These are phyloP conservation scores for Melitaea athalia DNA, from an alignment of 2,888 invertebrate species.

Conservation along the genomic window DNA sequence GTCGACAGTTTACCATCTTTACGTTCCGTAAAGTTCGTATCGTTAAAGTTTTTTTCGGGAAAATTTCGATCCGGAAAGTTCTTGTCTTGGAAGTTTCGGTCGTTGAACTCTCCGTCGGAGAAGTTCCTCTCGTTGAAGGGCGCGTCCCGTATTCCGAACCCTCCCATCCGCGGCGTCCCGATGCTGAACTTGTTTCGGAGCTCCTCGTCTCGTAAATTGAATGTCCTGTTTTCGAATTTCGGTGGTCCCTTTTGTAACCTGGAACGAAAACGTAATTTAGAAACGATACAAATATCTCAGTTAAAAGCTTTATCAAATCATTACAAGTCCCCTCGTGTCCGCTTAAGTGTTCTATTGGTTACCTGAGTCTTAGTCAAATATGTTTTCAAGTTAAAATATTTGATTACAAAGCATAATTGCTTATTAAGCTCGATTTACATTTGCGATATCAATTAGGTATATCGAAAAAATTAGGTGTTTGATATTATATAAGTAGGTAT, in stretches of 20 bases:
- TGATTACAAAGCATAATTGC: too few species aligned
- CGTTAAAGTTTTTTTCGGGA: constrained; percentile 57
- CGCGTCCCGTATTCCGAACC: constrained; percentile 76
- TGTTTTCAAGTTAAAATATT: too few species aligned
- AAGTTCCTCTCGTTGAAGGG: constrained; percentile 73
- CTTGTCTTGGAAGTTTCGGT: constrained; percentile 65
- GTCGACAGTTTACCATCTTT: constrained; percentile 77
- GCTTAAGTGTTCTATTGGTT: too few species aligned
- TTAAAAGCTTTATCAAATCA: neutral
- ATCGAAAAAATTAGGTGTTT: too few species aligned
- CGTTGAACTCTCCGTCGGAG: constrained; percentile 72
- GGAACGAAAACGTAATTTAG: constrained; percentile 40
- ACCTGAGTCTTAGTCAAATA: too few species aligned
- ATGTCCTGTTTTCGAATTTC: constrained; percentile 71
- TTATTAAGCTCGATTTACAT: too few species aligned
- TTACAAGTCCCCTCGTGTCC: neutral
- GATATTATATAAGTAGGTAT: too few species aligned
- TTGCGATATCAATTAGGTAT: too few species aligned
- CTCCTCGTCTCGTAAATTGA: constrained; percentile 74
- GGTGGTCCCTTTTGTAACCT: constrained; percentile 65
- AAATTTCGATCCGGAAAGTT: constrained; percentile 66
- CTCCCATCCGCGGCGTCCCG: constrained; percentile 75
- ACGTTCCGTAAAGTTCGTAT: constrained; percentile 59
- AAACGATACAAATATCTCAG: neutral
- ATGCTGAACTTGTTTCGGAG: constrained; percentile 72